Conservation (phyloP, 35 echinoderm and acorn worm genomes). For the Apostichopus japonicus region DNA sequence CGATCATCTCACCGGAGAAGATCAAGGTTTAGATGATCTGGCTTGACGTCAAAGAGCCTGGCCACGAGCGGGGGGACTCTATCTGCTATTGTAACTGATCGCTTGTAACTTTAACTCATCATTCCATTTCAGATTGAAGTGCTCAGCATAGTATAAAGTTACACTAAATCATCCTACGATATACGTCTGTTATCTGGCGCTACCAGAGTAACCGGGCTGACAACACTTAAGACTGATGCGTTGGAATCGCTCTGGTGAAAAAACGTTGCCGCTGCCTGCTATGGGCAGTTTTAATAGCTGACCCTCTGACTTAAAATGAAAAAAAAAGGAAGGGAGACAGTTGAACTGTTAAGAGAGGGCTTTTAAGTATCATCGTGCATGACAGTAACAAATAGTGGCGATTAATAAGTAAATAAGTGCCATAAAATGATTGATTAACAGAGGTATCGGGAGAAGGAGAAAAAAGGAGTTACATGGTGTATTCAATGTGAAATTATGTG, state of each 20-base stretch:
- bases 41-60: conserved; percentile 17
- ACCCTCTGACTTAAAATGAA: background rate
- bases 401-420: too few relatives aligned
- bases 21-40: conserved; percentile 33
- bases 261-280: background rate
- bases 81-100: conserved; percentile 32
- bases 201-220: background rate
- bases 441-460: too few relatives aligned
- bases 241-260: background rate
- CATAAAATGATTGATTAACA: too few relatives aligned
- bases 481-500: too few relatives aligned
- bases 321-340: background rate
- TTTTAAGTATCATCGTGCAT: too few relatives aligned
- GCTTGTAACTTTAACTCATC: conserved; percentile 29
- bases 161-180: conserved; percentile 7
- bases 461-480: too few relatives aligned
- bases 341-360: too few relatives aligned
- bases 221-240: background rate
- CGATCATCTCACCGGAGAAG: conserved; percentile 42
- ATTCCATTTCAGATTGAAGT: conserved; percentile 22
- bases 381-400: too few relatives aligned
- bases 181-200: conserved; percentile 5
- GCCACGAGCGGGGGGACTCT: background rate
- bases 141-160: background rate
- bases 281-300: background rate